These are phyloP conservation scores for Colius striatus DNA, from an alignment of 2,113 vertebrate species.

Conservation along the genomic window DNA sequence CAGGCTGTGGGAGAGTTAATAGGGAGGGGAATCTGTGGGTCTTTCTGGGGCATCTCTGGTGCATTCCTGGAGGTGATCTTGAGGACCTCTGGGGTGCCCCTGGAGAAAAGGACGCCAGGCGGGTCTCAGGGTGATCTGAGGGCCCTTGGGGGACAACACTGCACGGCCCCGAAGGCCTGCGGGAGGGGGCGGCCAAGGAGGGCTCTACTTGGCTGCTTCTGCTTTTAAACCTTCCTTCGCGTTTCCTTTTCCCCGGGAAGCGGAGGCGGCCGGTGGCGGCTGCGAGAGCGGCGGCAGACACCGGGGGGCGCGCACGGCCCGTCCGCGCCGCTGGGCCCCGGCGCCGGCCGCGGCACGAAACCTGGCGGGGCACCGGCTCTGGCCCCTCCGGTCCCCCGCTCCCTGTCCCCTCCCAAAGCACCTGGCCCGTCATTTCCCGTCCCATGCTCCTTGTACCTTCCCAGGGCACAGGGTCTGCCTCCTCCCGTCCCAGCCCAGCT, in stretches of 20 bases:
- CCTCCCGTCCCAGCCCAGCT: neutral
- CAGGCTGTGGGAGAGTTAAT: no score
- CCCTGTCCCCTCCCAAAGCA: neutral
- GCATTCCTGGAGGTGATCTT: neutral
- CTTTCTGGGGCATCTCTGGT: neutral
- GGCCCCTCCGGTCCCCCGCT: neutral
- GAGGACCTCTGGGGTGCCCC: neutral
- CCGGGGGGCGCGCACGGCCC: neutral
- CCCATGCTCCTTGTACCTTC: neutral
- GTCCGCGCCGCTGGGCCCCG: neutral
- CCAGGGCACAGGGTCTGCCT: neutral
- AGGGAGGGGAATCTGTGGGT: no score
- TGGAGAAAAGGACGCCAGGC: neutral
- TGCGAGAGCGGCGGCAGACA: neutral
- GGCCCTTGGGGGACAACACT: no score
- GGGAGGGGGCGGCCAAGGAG: neutral
- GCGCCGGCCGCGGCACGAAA: no score
- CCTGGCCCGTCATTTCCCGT: neutral
- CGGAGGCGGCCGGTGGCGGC: neutral
- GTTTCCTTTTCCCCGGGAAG: no score
- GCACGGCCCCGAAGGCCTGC: neutral
- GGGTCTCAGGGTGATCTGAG: neutral
- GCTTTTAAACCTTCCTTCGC: neutral
- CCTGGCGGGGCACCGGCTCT: accelerated
- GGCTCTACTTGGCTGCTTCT: neutral